phyloP scores from a whole-genome alignment of 1,140 invertebrate genomes.

The Atopsyche davidsoni region DNA sequence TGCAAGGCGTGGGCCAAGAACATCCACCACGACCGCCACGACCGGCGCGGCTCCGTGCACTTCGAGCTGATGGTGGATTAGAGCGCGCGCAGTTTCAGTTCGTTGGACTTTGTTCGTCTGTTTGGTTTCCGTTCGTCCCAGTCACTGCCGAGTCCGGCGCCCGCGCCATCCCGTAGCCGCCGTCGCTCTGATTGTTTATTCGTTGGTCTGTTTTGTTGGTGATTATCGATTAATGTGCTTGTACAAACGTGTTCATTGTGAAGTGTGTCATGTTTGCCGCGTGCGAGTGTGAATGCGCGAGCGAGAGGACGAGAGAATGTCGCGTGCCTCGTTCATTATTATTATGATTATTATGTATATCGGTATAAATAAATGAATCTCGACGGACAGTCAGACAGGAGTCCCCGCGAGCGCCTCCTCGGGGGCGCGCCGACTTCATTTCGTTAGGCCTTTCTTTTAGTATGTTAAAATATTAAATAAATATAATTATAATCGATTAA shows the following conservation, averaged over 20 bases:
- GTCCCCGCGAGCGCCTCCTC: constrained; percentile 2
- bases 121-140: constrained; percentile 13
- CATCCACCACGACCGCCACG: constrained; percentile 79
- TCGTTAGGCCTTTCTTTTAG: constrained; percentile 31
- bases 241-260: constrained; percentile 28
- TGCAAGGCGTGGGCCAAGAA: constrained; percentile 95
- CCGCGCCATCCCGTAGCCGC: background rate
- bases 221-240: constrained; percentile 23
- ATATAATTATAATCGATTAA: constrained; percentile 28
- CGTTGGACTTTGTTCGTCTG: constrained; percentile 17
- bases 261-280: constrained; percentile 21
- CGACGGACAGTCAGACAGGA: background rate
- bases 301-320: constrained; percentile 16
- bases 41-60: constrained; percentile 87
- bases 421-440: constrained; percentile 25
- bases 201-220: background rate
- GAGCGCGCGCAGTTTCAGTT: constrained; percentile 25
- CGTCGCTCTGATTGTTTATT: constrained; percentile 14
- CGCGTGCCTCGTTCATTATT: constrained; percentile 18
- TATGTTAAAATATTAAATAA: constrained; percentile 28
- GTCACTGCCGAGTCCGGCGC: constrained; percentile 1
- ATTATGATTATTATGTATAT: constrained; percentile 17
- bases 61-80: constrained; percentile 94
- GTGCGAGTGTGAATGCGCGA: constrained; percentile 8
- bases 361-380: background rate